phyloP scores from a whole-genome alignment of 2,797 vertebrate genomes.

The Sternarchorhynchus goeldii region DNA sequence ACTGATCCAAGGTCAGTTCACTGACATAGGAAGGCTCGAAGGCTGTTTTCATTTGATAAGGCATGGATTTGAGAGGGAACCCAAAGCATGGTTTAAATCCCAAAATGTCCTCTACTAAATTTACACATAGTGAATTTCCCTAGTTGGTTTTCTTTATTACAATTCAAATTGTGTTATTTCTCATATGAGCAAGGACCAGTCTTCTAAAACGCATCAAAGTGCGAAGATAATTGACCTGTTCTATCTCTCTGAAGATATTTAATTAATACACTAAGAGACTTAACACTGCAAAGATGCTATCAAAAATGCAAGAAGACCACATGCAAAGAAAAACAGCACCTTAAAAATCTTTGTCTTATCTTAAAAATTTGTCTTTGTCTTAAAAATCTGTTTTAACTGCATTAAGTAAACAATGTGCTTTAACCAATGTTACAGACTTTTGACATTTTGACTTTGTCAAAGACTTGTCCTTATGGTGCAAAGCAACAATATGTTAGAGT shows the following conservation, averaged over 20 bases:
- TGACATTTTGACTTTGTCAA: background rate
- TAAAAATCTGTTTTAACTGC: too few relatives aligned
- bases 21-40: background rate
- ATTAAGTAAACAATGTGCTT: too few relatives aligned
- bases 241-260: too few relatives aligned
- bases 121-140: background rate
- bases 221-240: too few relatives aligned
- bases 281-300: too few relatives aligned
- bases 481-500: too few relatives aligned
- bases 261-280: too few relatives aligned
- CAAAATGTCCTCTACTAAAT: background rate
- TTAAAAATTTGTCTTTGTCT: too few relatives aligned
- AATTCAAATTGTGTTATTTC: background rate
- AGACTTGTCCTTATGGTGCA: background rate
- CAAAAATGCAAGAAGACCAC: too few relatives aligned
- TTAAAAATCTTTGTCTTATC: too few relatives aligned
- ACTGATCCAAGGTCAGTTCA: slow-evolving; percentile 19
- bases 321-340: too few relatives aligned
- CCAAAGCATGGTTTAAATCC: background rate
- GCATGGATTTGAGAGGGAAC: background rate
- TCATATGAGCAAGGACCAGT: background rate
- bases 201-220: too few relatives aligned
- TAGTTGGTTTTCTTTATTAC: background rate
- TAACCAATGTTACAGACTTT: background rate
- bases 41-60: slow-evolving; percentile 29